These are phyloP conservation scores for Gopherus flavomarginatus DNA, from an alignment of 2,113 vertebrate genomes.

Conservation along the genomic window DNA sequence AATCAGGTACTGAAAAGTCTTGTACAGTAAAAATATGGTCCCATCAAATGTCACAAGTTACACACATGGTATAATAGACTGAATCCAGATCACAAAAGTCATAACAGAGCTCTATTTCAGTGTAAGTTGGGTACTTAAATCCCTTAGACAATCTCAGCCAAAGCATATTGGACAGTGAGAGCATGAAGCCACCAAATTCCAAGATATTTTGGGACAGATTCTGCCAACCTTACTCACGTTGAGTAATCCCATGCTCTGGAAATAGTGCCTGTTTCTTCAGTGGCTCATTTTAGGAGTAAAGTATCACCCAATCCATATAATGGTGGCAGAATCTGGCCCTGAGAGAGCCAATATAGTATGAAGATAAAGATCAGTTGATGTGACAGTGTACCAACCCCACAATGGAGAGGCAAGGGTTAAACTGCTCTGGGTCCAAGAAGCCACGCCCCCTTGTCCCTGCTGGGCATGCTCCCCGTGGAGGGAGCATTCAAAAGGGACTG, in stretches of 20 bases:
- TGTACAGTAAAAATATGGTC: not conserved
- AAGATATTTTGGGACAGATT: not conserved
- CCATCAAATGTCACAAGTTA: not conserved
- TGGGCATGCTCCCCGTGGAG: not conserved
- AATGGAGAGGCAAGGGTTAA: not conserved
- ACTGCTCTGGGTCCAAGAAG: not conserved
- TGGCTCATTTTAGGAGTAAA: not conserved
- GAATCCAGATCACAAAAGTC: slow-evolving; percentile 13
- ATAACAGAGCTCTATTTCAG: not conserved
- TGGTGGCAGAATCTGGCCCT: not conserved
- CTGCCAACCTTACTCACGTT: not conserved
- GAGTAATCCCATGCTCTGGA: not conserved
- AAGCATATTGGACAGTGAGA: not conserved
- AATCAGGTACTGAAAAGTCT: slow-evolving; percentile 26
- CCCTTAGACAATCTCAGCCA: not conserved
- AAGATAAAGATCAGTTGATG: not conserved
- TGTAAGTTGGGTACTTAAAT: not conserved
- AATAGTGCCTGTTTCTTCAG: not conserved
- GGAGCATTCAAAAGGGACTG: not conserved
- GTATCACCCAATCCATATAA: fast-evolving
- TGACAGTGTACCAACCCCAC: not conserved
- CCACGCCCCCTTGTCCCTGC: not conserved
- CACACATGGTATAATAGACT: slow-evolving; percentile 21
- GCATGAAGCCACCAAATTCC: not conserved
- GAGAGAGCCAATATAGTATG: not conserved